Evolutionary conservation across 2,888 invertebrate species (phyloP), one percentile per base, ranked within the genome.

Genomic region (Seira sanloemensis): DNA sequence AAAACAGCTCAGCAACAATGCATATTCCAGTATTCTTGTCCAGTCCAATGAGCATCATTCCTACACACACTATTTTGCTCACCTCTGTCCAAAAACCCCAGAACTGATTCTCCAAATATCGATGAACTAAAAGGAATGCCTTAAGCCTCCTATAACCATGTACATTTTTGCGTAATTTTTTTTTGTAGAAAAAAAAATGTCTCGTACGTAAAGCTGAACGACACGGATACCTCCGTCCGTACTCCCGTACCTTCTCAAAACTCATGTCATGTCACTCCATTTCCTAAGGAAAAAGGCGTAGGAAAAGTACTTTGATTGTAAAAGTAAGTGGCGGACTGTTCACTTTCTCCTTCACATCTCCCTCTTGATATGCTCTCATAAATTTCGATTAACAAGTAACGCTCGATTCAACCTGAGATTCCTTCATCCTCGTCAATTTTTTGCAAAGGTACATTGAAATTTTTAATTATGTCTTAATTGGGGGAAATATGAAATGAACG

Each of bases 311-410:
- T 58, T 58, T 58, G 18, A 18, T n/a, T n/a, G n/a, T n/a, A n/a
- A n/a, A n/a, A n/a, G n/a, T n/a, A n/a, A n/a, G n/a, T n/a, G n/a
- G n/a, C 58, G 58, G 58, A 58, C 58, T 58, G 58, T 58, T 58
- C 58, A 58, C 58, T 58, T 58, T 58, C 58, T 16, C 58, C 58
- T 58, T 16, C 37, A 7, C 37, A 58, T 58, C 37, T 37, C n/a
- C 58, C n/a, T 58, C 7, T n/a, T 18, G 58, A 58, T 58, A 58
- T 58, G 58, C 58, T 58, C 58, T 18, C n/a, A 58, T 58, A 58
- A 58, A 16, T 37, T 37, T 37, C 5, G 37, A 12, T n/a, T n/a
- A n/a, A n/a, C n/a, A n/a, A n/a, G n/a, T n/a, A n/a, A n/a, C n/a
- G n/a, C n/a, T n/a, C n/a, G n/a, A n/a, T n/a, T n/a, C n/a, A n/a